Evolutionary conservation across 1,140 invertebrate genomes (phyloP).

Genomic region (Sitobion miscanthi): DNA sequence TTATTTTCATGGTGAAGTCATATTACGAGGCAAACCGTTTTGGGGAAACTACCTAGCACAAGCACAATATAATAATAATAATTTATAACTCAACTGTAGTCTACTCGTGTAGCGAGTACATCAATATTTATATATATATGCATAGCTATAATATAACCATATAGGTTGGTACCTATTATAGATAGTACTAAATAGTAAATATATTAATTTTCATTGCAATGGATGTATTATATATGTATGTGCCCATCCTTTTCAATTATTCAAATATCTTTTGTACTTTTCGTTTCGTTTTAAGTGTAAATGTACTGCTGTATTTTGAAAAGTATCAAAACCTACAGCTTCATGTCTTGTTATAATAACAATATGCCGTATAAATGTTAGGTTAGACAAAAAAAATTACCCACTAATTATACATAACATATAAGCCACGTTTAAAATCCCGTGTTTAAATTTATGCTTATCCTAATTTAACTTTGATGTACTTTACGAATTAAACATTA

Average conservation of each 20-base stretch:
- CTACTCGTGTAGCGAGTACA: not conserved
- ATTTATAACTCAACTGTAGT: not conserved
- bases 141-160: not conserved
- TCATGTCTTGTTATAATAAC: not conserved
- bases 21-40: not conserved
- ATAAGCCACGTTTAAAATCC: not conserved
- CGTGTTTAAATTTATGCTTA: not conserved
- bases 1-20: not conserved
- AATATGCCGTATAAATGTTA: too few species aligned
- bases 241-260: not conserved
- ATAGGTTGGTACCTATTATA: not conserved
- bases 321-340: not conserved
- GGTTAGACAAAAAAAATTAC: not conserved
- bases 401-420: not conserved
- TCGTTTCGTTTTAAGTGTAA: not conserved
- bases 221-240: not conserved
- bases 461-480: constrained; percentile 17
- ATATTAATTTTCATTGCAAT: not conserved
- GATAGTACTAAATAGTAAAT: not conserved
- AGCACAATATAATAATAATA: not conserved
- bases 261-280: not conserved
- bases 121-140: not conserved
- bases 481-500: not conserved
- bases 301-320: not conserved
- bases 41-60: not conserved